Base-by-base conservation (phyloP, 2,797 vertebrate species). In the Vespertilio murinus region DNA sequence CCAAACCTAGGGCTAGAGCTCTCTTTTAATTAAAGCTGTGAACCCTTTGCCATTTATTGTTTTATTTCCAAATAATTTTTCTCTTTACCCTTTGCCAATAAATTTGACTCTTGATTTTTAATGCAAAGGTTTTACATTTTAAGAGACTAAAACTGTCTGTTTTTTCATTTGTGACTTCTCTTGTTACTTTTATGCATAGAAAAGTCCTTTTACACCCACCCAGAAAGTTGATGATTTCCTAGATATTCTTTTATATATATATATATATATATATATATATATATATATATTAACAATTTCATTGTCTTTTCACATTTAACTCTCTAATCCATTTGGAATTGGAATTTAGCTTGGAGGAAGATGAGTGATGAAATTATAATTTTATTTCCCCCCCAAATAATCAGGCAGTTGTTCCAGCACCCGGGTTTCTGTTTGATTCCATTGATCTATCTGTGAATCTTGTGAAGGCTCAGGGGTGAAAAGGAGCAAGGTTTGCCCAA, bases 241-340 rank as follows among this genome's bases (percentile, higher is more conserved):
- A 22, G 35, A 20, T 91, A 4, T 10, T 30, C 28, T 80, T n/a
- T 42, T 49, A 16, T 54, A 20, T 69, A 61, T 61, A 65, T 65
- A n/a, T 49, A 16, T 54, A 20, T 69, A 61, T 61, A 65, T 65
- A n/a, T 49, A 16, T 54, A 20, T 69, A 61, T 61, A 65, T 65
- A n/a, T 49, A 16, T 54, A 20, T 69, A 61, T 61, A 65, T 65
- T n/a, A 85, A 67, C 8, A 28, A 17, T 54, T 84, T 88, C 35
- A n/a, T 70, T 82, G 86, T 52, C n/a, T 88, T 79, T 90, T 94
- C 38, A 88, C 30, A 49, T 89, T 95, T 79, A 77, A 49, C 49
- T 81, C 18, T 89, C 88, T 79, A 86, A 52, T 42, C 25, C 45
- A 67, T 67, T 61, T 88, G 67, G 20, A 83, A 73, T 61, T 88